A percentile compares a stretch with the other conserved stretches of the same genome.
These are phyloP conservation scores for Lates calcarifer DNA, from an alignment of 2,113 vertebrate species.

Conservation along the genomic window DNA sequence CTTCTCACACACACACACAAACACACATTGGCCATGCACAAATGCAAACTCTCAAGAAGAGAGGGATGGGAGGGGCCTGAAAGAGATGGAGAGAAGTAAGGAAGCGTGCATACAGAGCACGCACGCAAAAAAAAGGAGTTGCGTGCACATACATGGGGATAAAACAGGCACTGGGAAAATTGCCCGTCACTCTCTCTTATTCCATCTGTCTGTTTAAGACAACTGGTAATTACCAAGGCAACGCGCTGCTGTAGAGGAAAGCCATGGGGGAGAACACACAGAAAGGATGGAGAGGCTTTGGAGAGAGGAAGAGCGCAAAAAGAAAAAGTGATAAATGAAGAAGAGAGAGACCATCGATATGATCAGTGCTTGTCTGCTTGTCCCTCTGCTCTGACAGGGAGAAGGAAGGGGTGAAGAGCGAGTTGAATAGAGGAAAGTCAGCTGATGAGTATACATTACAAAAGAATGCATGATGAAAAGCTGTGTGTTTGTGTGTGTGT, in stretches of 20 bases:
- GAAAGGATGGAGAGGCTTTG: constrained; percentile 62
- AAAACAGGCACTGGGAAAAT: constrained; percentile 76
- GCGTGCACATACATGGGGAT: constrained; percentile 46
- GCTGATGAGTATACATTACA: constrained; percentile 25
- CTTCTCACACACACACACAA: constrained; percentile 24
- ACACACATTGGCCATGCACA: constrained; percentile 25
- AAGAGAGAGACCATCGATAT: constrained; percentile 58
- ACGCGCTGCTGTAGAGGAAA: constrained; percentile 74
- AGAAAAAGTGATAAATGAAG: constrained; percentile 59
- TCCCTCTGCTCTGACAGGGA: constrained; percentile 42
- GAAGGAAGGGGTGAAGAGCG: constrained; percentile 48
- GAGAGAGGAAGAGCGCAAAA: constrained; percentile 48
- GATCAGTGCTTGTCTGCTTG: constrained; percentile 55
- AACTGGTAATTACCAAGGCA: constrained; percentile 84
- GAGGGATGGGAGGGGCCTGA: neutral
- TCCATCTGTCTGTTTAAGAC: constrained; percentile 87
- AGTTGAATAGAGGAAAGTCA: constrained; percentile 29
- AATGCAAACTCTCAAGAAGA: constrained; percentile 46
- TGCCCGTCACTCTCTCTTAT: constrained; percentile 83
- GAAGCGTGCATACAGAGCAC: constrained; percentile 40
- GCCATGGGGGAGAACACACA: constrained; percentile 72
- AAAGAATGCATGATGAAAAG: constrained; percentile 34
- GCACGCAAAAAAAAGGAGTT: constrained; percentile 25
- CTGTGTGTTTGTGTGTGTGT: too few species aligned
- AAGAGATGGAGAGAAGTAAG: constrained; percentile 35